Conservation (phyloP, 2,113 vertebrate genomes). For the Chaenocephalus aceratus region DNA sequence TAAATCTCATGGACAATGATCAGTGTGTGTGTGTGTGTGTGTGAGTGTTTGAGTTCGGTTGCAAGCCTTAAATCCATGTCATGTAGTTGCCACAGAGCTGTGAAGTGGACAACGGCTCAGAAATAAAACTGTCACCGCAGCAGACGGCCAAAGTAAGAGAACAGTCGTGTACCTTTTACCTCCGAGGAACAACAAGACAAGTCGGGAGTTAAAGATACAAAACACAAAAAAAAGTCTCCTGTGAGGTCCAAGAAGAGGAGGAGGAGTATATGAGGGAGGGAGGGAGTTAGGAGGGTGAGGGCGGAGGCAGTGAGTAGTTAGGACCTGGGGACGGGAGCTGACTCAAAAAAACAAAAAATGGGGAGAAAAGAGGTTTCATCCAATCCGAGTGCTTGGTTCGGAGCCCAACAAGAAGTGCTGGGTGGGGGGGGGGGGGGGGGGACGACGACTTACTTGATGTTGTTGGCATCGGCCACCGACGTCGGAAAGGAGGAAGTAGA, state of each 20-base stretch:
- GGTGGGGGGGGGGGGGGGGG: constrained; percentile 68
- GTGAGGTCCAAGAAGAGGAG: constrained; percentile 13
- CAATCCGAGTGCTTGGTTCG: constrained; percentile 55
- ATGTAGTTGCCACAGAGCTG: constrained; percentile 29
- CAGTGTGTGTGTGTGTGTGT: constrained; percentile 24
- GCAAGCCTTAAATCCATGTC: constrained; percentile 38
- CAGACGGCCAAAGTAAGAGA: constrained; percentile 30
- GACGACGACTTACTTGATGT: constrained; percentile 99
- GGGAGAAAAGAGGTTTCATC: constrained; percentile 71
- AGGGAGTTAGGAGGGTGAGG: constrained; percentile 36
- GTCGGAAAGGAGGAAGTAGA: constrained; percentile 72
- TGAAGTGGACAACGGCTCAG: constrained; percentile 45
- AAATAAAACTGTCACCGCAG: constrained; percentile 33
- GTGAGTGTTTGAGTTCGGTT: constrained; percentile 11
- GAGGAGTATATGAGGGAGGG: background rate
- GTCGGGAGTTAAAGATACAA: constrained; percentile 14
- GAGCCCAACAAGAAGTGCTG: constrained; percentile 61
- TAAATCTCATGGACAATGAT: constrained; percentile 11
- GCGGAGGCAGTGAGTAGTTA: background rate
- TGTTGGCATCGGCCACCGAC: constrained; percentile 87
- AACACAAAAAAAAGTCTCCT: constrained; percentile 23
- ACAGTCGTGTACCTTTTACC: constrained; percentile 44
- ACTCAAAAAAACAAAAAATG: constrained; percentile 3
- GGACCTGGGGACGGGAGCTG: constrained; percentile 22
- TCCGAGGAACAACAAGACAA: constrained; percentile 7